phyloP scores from a whole-genome alignment of 2,797 vertebrate genomes.

The Arnoldichthys spilopterus region DNA sequence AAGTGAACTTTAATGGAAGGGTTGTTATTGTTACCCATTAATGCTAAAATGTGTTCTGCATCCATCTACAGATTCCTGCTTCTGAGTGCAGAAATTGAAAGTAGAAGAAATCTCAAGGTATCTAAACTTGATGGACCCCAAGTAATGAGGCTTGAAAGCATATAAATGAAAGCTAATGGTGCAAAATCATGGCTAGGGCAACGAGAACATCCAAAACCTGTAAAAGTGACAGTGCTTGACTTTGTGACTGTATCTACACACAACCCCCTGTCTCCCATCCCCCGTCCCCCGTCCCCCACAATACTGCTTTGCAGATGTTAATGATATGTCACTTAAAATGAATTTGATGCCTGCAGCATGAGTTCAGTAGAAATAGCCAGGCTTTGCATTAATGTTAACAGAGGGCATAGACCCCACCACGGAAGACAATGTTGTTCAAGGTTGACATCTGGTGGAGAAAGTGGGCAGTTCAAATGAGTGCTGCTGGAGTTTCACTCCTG shows the following conservation, averaged over 20 bases:
- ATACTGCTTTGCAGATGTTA: not conserved
- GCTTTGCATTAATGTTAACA: slow-evolving; percentile 13
- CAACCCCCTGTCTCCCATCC: too few species aligned
- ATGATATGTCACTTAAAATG: not conserved
- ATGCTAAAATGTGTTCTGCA: not conserved
- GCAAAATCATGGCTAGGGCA: slow-evolving; percentile 18
- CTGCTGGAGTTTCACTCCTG: not conserved
- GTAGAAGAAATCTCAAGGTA: slow-evolving; percentile 27
- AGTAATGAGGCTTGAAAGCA: slow-evolving; percentile 31
- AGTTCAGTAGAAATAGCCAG: not conserved
- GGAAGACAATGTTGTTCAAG: slow-evolving; percentile 44
- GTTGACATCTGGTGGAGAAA: slow-evolving; percentile 62
- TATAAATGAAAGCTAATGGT: slow-evolving; percentile 33
- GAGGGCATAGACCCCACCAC: slow-evolving; percentile 22
- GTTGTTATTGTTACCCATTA: not conserved
- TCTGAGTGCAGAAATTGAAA: slow-evolving; percentile 21
- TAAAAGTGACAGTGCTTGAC: slow-evolving; percentile 5
- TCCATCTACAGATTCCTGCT: slow-evolving; percentile 9
- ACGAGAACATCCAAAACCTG: slow-evolving; percentile 22
- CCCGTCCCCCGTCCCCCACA: too few species aligned
- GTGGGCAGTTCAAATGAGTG: slow-evolving; percentile 19
- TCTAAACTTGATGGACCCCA: slow-evolving; percentile 21
- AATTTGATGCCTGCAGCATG: not conserved
- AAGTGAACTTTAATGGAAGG: not conserved
- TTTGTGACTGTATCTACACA: slow-evolving; percentile 15